Evolutionary conservation across 2,113 vertebrate genomes (phyloP), one percentile per base, ranked within the genome.

Genomic region (Entelurus aequoreus): DNA sequence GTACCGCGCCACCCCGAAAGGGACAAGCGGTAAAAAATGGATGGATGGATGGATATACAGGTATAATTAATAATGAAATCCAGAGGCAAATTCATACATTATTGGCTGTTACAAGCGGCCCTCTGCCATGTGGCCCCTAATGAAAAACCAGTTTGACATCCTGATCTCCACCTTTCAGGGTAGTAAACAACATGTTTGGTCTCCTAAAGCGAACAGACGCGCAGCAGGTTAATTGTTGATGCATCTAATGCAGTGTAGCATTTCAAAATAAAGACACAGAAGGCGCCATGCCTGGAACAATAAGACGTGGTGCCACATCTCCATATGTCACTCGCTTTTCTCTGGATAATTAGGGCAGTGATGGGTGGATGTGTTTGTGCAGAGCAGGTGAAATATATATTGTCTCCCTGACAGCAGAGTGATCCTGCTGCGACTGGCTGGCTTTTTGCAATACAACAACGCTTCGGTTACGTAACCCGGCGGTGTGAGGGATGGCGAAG

Each of bases 381-480:
- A 42, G 40, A 42, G 72, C 65, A 66, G 69, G 72, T 80, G 72
- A 68, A 61, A 79, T 77, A 54, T 54, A n/a, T n/a, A n/a, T 58
- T 79, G 1, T 28, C 28, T 2, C 28, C 28, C 28, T 28, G 81
- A 83, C 75, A 71, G 65, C 59, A 63, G 59, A 16, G 52, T 56
- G 8, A 48, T 68, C 50, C 44, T 9, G 11, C 69, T 72, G 75
- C 42, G 69, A 72, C 52, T 75, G 35, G 37, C 62, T 54, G 62
- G 57, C 63, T 19, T 19, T 72, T 59, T 77, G 51, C 54, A 19
- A 75, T 74, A 68, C 54, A 66, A 70, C 69, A 64, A 63, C 55
- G 73, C 61, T 51, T 58, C 66, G 16, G 57, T 68, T 54, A 66
- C 58, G 68, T 58, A 63, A 75, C 53, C 51, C 70, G 50, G 49